phyloP scores from a whole-genome alignment of 2,888 invertebrate species.

The Notodonta dromedarius region DNA sequence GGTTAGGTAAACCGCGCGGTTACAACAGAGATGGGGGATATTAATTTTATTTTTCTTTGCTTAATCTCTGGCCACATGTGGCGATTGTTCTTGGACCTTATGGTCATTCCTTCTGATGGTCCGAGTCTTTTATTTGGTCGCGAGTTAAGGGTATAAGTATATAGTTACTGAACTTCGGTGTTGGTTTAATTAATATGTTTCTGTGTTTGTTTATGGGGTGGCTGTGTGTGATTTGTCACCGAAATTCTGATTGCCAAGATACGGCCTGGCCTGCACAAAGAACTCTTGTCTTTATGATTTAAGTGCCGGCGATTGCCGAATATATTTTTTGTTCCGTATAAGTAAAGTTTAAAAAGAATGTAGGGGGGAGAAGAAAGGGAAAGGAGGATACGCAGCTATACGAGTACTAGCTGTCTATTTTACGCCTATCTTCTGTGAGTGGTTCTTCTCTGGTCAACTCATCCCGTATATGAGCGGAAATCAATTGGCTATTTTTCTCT shows the following conservation, averaged over 20 bases:
- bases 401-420: too few relatives aligned
- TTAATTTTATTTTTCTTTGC: slow-evolving; percentile 80
- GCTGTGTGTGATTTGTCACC: slow-evolving; percentile 39
- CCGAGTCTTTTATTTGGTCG: slow-evolving; percentile 49
- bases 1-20: slow-evolving; percentile 31
- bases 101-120: slow-evolving; percentile 71
- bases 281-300: too few relatives aligned
- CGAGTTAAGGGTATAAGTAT: slow-evolving; percentile 30
- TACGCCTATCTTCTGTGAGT: too few relatives aligned
- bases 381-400: too few relatives aligned
- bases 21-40: slow-evolving; percentile 48
- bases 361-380: too few relatives aligned
- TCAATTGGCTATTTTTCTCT: too few relatives aligned
- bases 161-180: slow-evolving; percentile 74
- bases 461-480: too few relatives aligned
- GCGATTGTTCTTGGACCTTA: slow-evolving; percentile 82
- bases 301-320: too few relatives aligned
- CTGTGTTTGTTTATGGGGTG: slow-evolving; percentile 47
- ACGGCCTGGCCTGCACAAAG: slow-evolving; percentile 8
- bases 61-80: slow-evolving; percentile 82
- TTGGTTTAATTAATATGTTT: slow-evolving; percentile 40
- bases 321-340: too few relatives aligned
- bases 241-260: slow-evolving; percentile 34
- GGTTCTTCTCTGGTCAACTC: too few relatives aligned
- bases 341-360: too few relatives aligned